These are phyloP conservation scores for Fragariocoptes setiger DNA, from an alignment of 1,140 invertebrate genomes.

Conservation along the genomic window DNA sequence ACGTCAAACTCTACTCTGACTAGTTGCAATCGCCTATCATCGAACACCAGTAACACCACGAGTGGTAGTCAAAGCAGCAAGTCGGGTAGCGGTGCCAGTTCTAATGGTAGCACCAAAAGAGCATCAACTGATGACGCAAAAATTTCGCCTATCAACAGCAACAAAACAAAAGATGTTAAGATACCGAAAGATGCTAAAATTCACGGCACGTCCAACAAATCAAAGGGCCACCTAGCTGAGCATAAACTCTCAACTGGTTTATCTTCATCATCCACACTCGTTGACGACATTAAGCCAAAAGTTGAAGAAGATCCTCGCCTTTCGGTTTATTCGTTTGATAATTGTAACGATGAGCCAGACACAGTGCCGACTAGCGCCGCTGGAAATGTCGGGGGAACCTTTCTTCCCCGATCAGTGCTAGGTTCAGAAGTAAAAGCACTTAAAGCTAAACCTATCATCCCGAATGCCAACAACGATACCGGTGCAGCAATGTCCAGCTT, in stretches of 20 bases:
- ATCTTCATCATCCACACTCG: neutral
- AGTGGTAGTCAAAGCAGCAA: neutral
- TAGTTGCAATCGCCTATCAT: neutral
- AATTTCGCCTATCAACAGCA: neutral
- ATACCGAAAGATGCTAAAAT: neutral
- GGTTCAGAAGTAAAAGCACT: slow-evolving; percentile 8
- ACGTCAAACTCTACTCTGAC: too few species aligned
- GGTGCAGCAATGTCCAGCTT: slow-evolving; percentile 1
- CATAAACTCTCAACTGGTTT: neutral
- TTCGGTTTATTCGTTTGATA: too few species aligned
- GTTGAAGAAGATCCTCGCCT: neutral
- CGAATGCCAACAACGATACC: neutral
- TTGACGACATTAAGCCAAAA: neutral
- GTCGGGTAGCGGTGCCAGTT: neutral
- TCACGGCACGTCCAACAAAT: too few species aligned
- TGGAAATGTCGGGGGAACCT: too few species aligned
- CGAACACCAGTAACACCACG: neutral
- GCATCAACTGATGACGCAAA: neutral
- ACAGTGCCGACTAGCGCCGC: too few species aligned
- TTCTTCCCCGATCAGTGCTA: too few species aligned
- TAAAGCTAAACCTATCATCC: slow-evolving; percentile 7
- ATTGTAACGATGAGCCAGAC: too few species aligned
- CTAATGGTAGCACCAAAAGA: neutral
- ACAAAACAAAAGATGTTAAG: neutral
- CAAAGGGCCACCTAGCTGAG: neutral